These are phyloP conservation scores for Rhinoderma darwinii DNA, from an alignment of 2,113 vertebrate species.

Conservation along the genomic window DNA sequence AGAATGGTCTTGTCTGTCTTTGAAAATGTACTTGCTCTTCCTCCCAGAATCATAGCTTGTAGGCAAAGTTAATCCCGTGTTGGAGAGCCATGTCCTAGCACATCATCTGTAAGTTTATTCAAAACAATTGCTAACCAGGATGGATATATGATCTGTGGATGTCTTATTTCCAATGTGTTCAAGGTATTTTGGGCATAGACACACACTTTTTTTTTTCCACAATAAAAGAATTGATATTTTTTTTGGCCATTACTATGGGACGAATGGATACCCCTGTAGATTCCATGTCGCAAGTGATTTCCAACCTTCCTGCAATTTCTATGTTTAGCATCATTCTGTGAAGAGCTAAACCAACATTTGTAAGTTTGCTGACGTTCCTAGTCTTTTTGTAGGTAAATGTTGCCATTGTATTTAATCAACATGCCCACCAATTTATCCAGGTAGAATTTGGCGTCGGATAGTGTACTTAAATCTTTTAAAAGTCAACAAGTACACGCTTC, in stretches of 20 bases:
- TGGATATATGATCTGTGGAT: conserved; percentile 86
- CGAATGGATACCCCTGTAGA: conserved; percentile 70
- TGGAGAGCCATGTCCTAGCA: conserved; percentile 97
- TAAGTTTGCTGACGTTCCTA: conserved; percentile 39
- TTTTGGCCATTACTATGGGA: conserved; percentile 70
- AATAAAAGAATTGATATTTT: conserved; percentile 68
- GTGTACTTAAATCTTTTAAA: background rate
- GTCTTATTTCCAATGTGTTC: conserved; percentile 78
- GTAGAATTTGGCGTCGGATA: background rate
- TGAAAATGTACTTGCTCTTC: conserved; percentile 99
- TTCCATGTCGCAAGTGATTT: conserved; percentile 74
- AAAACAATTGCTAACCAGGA: conserved; percentile 91
- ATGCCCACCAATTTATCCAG: conserved; percentile 12
- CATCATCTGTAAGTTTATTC: conserved; percentile 99
- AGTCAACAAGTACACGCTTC: background rate
- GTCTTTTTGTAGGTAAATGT: conserved; percentile 46
- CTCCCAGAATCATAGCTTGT: conserved; percentile 99
- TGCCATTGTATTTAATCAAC: conserved; percentile 10
- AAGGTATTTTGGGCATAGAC: conserved; percentile 76
- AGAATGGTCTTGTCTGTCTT: conserved; percentile 79
- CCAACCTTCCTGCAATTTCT: conserved; percentile 65
- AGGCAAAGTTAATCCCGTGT: conserved; percentile 99
- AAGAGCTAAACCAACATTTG: conserved; percentile 43
- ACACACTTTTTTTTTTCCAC: conserved; percentile 65
- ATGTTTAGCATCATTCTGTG: conserved; percentile 66